Evolutionary conservation across 2,888 invertebrate genomes (phyloP).

Genomic region (Sepioteuthis lessoniana): DNA sequence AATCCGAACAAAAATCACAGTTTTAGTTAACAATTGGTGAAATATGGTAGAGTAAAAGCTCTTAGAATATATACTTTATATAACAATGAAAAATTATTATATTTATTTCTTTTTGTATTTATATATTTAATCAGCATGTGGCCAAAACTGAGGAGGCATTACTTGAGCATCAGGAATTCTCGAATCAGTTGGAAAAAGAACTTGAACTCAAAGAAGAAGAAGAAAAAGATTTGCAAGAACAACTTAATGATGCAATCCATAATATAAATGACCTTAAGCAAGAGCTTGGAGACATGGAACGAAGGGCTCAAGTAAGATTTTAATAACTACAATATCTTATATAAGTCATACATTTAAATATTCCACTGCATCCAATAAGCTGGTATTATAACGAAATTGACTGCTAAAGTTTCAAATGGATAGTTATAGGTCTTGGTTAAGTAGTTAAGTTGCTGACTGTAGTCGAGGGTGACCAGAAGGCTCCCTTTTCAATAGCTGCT

Average conservation of each 20-base stretch:
- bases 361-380: too few relatives aligned
- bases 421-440: too few relatives aligned
- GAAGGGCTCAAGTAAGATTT: constrained; percentile 63
- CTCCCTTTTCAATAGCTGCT: too few relatives aligned
- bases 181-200: constrained; percentile 67
- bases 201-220: constrained; percentile 63
- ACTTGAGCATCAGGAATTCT: constrained; percentile 62
- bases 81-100: neutral
- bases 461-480: too few relatives aligned
- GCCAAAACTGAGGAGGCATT: constrained; percentile 65
- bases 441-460: too few relatives aligned
- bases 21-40: too few relatives aligned
- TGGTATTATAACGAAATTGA: too few relatives aligned
- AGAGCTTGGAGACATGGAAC: constrained; percentile 64
- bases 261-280: constrained; percentile 63
- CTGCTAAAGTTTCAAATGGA: too few relatives aligned
- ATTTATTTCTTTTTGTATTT: neutral
- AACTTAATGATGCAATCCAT: constrained; percentile 62
- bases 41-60: too few relatives aligned
- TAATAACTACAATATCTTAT: neutral
- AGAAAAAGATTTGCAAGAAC: constrained; percentile 63
- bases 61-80: neutral
- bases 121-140: constrained; percentile 58
- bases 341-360: too few relatives aligned
- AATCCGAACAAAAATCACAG: too few relatives aligned